A percentile compares a stretch with the other conserved stretches of the same genome.
Evolutionary conservation across 2,888 invertebrate species (phyloP).

Genomic region (Amphipyra berbera): DNA sequence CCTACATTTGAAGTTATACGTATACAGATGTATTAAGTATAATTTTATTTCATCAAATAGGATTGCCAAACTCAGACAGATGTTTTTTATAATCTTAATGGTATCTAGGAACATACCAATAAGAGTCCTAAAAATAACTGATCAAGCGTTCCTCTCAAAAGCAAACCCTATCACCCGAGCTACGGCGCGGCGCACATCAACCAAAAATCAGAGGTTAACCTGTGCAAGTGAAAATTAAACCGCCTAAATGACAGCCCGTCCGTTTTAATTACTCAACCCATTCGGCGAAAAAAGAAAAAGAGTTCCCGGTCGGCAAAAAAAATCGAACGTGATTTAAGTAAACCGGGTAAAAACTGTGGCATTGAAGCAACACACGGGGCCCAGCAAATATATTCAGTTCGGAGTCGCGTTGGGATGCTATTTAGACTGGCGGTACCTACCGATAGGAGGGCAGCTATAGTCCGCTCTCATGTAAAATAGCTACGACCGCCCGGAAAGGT

Average conservation of each 20-base stretch:
- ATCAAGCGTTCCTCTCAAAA: background rate
- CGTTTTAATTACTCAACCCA: conserved; percentile 51
- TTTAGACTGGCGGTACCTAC: conserved; percentile 86
- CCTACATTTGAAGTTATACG: no score
- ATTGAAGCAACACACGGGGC: conserved; percentile 77
- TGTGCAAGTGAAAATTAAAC: conserved; percentile 40
- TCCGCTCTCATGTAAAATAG: conserved; percentile 89
- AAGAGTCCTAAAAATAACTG: background rate
- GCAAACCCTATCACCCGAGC: background rate
- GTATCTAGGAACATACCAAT: no score
- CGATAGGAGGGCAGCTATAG: conserved; percentile 86
- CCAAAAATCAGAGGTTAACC: conserved; percentile 21
- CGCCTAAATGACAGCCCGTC: conserved; percentile 46
- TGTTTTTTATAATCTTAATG: no score
- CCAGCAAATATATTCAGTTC: conserved; percentile 81
- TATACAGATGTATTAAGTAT: no score
- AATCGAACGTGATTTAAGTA: conserved; percentile 74
- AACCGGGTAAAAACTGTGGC: conserved; percentile 70
- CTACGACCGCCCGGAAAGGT: conserved; percentile 66
- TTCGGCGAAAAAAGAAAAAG: conserved; percentile 34
- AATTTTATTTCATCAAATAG: no score
- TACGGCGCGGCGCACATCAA: conserved; percentile 1
- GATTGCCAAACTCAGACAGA: no score
- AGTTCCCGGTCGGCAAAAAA: conserved; percentile 42
- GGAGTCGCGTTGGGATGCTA: conserved; percentile 85